These are phyloP conservation scores for Enteromius unitaeniatus DNA, from an alignment of 2,797 vertebrate species.

Conservation along the genomic window DNA sequence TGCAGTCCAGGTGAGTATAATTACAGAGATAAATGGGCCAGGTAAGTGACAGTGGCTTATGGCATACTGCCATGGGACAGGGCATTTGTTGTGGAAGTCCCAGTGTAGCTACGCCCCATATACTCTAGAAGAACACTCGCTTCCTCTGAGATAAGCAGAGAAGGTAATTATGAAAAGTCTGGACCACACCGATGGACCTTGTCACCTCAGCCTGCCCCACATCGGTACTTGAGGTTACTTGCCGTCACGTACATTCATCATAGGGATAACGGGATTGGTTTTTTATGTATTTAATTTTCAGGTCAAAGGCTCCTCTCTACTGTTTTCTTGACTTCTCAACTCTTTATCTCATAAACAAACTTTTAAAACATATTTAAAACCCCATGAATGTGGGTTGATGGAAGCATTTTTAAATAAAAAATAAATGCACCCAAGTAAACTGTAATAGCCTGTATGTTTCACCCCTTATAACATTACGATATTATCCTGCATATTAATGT, in stretches of 20 bases:
- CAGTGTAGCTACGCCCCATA: slow-evolving; percentile 35
- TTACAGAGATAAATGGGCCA: slow-evolving; percentile 60
- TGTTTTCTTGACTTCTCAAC: neutral
- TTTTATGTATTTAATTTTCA: slow-evolving; percentile 12
- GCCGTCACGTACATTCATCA: slow-evolving; percentile 37
- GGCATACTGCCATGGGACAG: slow-evolving; percentile 46
- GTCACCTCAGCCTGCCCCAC: slow-evolving; percentile 31
- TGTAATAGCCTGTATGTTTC: neutral
- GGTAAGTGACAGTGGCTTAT: slow-evolving; percentile 56
- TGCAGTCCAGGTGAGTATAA: slow-evolving; percentile 55
- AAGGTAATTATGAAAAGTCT: slow-evolving; percentile 50
- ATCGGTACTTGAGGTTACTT: slow-evolving; percentile 32
- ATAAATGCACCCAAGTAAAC: neutral
- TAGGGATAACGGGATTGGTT: neutral
- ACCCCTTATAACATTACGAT: neutral
- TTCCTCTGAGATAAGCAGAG: slow-evolving; percentile 49
- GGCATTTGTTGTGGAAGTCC: slow-evolving; percentile 43
- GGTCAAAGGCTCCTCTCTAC: slow-evolving; percentile 7
- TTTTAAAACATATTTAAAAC: neutral
- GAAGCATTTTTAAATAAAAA: neutral
- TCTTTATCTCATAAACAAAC: neutral
- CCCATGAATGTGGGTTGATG: neutral
- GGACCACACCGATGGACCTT: slow-evolving; percentile 40
- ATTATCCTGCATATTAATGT: neutral
- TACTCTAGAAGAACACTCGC: slow-evolving; percentile 27